Conservation (phyloP, 2,888 invertebrate species). For the Orthonychiurus folsomi region DNA sequence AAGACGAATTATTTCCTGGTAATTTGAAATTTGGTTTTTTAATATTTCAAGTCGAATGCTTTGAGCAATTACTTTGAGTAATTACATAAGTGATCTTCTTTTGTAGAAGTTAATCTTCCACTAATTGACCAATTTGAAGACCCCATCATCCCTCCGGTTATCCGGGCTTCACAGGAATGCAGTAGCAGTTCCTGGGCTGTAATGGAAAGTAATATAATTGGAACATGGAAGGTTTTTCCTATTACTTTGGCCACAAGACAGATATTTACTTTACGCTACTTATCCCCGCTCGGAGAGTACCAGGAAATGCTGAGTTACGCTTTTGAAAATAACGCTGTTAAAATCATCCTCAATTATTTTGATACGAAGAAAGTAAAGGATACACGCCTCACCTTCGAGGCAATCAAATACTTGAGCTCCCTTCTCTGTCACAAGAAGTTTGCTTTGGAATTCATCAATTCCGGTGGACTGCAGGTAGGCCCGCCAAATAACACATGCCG, state of each 20-base stretch:
- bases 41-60: too few relatives aligned
- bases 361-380: conserved; percentile 73
- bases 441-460: conserved; percentile 86
- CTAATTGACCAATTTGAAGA: neutral
- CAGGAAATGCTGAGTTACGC: conserved; percentile 92
- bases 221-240: conserved; percentile 81
- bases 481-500: too few relatives aligned
- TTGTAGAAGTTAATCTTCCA: too few relatives aligned
- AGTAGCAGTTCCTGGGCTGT: conserved; percentile 83
- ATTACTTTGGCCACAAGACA: conserved; percentile 80
- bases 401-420: conserved; percentile 86
- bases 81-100: too few relatives aligned
- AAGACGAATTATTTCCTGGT: conserved; percentile 4
- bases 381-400: conserved; percentile 89
- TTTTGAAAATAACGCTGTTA: conserved; percentile 84
- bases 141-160: neutral
- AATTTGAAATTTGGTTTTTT: neutral
- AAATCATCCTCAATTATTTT: conserved; percentile 80
- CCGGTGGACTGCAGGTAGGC: conserved; percentile 74
- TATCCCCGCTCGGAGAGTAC: conserved; percentile 96
- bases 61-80: too few relatives aligned
- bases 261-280: conserved; percentile 81
- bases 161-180: neutral
- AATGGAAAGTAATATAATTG: conserved; percentile 79
- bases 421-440: conserved; percentile 96